Conservation (phyloP, 1,140 invertebrate genomes). For the Pseudobourletiella spinata region DNA sequence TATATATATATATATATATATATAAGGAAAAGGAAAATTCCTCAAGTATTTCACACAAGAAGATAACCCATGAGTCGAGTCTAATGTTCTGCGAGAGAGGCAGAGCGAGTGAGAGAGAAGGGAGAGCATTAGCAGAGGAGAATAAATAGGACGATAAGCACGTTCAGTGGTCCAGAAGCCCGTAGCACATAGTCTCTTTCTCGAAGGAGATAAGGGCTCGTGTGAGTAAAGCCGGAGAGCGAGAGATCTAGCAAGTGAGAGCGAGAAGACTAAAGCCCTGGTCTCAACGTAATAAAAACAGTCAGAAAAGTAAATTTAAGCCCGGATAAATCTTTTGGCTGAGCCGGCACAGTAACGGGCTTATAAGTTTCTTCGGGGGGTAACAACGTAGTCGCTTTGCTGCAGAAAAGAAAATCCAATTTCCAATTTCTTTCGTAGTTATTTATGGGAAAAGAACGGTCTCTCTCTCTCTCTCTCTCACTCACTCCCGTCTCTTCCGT, state of each 20-base stretch:
- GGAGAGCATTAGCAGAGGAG: neutral
- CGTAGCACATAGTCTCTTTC: too few relatives aligned
- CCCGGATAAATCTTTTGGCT: slow-evolving; percentile 9
- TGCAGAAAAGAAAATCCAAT: slow-evolving; percentile 16
- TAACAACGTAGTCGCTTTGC: neutral
- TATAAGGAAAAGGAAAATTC: too few relatives aligned
- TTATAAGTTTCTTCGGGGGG: neutral
- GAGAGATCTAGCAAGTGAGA: too few relatives aligned
- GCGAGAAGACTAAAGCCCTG: neutral
- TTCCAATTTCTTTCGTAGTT: slow-evolving; percentile 20
- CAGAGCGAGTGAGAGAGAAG: neutral
- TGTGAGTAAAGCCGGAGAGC: too few relatives aligned
- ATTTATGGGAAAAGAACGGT: slow-evolving; percentile 15
- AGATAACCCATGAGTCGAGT: too few relatives aligned
- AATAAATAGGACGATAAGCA: slow-evolving; percentile 5
- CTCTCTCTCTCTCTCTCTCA: neutral
- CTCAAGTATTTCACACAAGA: neutral
- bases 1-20: too few relatives aligned
- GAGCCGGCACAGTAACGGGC: neutral
- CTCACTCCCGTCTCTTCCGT: too few relatives aligned
- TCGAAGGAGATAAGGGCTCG: neutral
- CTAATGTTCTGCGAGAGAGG: neutral
- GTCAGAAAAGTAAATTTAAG: slow-evolving; percentile 14
- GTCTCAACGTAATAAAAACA: slow-evolving; percentile 10
- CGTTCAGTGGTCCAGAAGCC: too few relatives aligned